A percentile compares a stretch with the other conserved stretches of the same genome.
Conservation (phyloP, 2,797 vertebrate species). For the Pristis pectinata region DNA sequence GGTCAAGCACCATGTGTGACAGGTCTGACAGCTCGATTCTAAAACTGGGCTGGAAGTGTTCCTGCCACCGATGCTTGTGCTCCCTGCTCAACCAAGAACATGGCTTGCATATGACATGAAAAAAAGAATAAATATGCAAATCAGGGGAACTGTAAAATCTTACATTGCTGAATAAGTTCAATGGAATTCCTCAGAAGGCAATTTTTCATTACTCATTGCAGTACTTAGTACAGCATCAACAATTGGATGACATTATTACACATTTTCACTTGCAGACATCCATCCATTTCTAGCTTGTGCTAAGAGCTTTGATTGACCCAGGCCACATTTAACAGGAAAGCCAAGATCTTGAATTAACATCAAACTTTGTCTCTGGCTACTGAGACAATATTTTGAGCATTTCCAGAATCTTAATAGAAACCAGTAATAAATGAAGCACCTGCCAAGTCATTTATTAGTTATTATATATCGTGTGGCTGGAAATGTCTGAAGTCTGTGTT, state of each 20-base stretch:
- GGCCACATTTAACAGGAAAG: too few relatives aligned
- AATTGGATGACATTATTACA: too few relatives aligned
- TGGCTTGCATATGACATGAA: neutral
- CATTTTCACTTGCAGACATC: too few relatives aligned
- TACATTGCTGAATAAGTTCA: neutral
- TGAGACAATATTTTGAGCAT: neutral
- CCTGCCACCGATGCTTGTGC: neutral
- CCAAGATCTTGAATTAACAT: neutral
- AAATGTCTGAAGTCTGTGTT: neutral
- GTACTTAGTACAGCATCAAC: too few relatives aligned
- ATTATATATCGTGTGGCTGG: neutral
- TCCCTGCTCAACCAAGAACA: too few relatives aligned
- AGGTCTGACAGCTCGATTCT: neutral
- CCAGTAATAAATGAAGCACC: neutral
- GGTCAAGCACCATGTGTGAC: neutral
- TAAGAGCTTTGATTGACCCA: too few relatives aligned
- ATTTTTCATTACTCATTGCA: too few relatives aligned
- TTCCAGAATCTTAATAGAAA: neutral
- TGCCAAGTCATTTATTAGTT: neutral
- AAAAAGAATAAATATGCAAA: neutral
- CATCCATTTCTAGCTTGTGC: too few relatives aligned
- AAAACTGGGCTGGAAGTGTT: neutral
- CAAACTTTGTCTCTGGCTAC: neutral
- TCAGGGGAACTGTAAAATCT: neutral
- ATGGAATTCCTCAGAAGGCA: too few relatives aligned